Evolutionary conservation across 2,113 vertebrate species (phyloP).

Genomic region (Beaufortia kweichowensis): DNA sequence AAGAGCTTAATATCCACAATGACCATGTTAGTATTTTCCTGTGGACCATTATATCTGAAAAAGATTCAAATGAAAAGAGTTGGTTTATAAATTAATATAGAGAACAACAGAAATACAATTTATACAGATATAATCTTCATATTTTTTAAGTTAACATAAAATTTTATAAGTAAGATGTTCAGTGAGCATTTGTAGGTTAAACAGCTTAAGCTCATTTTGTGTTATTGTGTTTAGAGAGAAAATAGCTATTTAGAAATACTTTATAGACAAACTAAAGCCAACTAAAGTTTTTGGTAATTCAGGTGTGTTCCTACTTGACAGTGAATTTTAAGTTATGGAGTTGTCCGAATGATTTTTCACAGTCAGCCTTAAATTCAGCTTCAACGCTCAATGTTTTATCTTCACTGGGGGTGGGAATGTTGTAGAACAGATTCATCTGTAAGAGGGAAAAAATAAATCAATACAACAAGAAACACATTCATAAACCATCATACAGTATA

Average conservation of each 20-base stretch:
- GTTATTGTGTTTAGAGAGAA: no score
- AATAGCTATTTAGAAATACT: no score
- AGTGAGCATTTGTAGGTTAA: neutral
- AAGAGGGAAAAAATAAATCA: neutral
- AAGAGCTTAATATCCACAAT: constrained; percentile 68
- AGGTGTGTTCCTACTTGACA: constrained; percentile 10
- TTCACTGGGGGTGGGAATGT: constrained; percentile 62
- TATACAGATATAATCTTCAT: no score
- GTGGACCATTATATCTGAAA: constrained; percentile 38
- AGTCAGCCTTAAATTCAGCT: constrained; percentile 20
- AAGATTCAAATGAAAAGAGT: neutral
- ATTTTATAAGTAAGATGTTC: no score
- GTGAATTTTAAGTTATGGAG: neutral
- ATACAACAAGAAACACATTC: neutral
- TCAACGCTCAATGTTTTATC: constrained; percentile 43
- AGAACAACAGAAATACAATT: neutral
- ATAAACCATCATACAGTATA: no score
- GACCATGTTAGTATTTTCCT: constrained; percentile 63
- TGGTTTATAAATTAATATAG: neutral
- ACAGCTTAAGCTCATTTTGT: no score
- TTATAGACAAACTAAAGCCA: neutral
- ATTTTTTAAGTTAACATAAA: no score
- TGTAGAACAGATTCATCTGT: constrained; percentile 65
- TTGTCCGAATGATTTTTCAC: constrained; percentile 40
- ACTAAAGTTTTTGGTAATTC: neutral